Percentiles rank a stretch among this genome's conserved stretches.
Conservation (phyloP, 2,797 vertebrate genomes). For the Corythornis leucogaster region DNA sequence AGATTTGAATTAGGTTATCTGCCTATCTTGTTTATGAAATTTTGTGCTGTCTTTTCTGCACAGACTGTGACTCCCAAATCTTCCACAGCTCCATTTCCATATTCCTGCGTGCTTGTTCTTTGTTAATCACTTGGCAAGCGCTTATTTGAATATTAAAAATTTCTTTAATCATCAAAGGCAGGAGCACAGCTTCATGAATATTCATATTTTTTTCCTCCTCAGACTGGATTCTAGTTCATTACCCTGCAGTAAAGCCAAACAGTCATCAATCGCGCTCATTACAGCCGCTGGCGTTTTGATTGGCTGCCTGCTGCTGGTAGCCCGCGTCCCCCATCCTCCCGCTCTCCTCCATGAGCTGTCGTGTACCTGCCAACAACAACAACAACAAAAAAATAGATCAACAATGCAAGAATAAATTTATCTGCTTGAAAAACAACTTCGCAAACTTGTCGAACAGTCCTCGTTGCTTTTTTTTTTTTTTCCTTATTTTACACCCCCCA, state of each 20-base stretch:
- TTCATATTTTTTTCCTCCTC: conserved; percentile 93
- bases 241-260: conserved; percentile 97
- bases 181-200: conserved; percentile 97
- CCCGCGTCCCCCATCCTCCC: conserved; percentile 70
- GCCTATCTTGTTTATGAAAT: conserved; percentile 83
- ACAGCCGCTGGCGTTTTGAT: conserved; percentile 87
- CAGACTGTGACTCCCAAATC: conserved; percentile 83
- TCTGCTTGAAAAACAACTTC: conserved; percentile 87
- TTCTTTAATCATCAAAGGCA: conserved; percentile 99
- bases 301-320: conserved; percentile 87
- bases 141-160: conserved; percentile 99
- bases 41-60: conserved; percentile 78
- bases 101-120: conserved; percentile 88
- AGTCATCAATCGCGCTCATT: conserved; percentile 93
- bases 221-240: conserved; percentile 98
- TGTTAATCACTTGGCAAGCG: conserved; percentile 99
- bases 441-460: conserved; percentile 86
- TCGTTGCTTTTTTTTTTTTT: conserved; percentile 62
- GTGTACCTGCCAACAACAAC: conserved; percentile 81
- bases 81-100: conserved; percentile 85
- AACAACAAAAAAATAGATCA: conserved; percentile 65
- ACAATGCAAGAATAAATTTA: conserved; percentile 81
- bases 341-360: conserved; percentile 78
- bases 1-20: conserved; percentile 81
- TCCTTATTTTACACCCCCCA: conserved; percentile 44